Conservation (phyloP, 2,888 invertebrate species). For the Yponomeuta sedellus region DNA sequence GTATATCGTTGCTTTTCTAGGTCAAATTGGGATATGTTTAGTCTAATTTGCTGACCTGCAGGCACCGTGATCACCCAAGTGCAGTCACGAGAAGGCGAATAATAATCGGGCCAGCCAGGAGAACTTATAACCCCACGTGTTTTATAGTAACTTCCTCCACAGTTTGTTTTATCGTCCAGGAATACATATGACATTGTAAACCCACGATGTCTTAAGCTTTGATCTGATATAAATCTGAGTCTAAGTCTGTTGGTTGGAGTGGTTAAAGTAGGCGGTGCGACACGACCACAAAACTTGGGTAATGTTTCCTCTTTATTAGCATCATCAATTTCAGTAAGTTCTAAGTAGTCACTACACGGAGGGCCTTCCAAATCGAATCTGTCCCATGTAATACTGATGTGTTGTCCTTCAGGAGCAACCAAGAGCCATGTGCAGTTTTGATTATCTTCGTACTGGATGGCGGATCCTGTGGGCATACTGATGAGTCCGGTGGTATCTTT, state of each 20-base stretch:
- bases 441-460: constrained; percentile 52
- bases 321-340: constrained; percentile 79
- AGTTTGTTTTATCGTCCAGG: constrained; percentile 63
- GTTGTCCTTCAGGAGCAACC: constrained; percentile 79
- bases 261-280: constrained; percentile 80
- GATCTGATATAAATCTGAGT: constrained; percentile 81
- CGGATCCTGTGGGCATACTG: constrained; percentile 71
- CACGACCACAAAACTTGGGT: constrained; percentile 82
- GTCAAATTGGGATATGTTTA: constrained; percentile 75
- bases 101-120: constrained; percentile 86
- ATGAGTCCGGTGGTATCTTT: constrained; percentile 79
- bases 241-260: constrained; percentile 82
- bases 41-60: constrained; percentile 82
- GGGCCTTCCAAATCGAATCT: constrained; percentile 81
- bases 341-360: constrained; percentile 81
- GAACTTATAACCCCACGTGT: constrained; percentile 82
- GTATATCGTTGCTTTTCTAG: constrained; percentile 72
- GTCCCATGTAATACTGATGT: constrained; percentile 84
- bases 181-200: constrained; percentile 84
- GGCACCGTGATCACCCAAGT: constrained; percentile 86
- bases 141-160: constrained; percentile 83
- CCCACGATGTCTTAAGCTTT: constrained; percentile 69
- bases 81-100: constrained; percentile 84
- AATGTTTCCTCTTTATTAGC: constrained; percentile 42
- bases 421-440: constrained; percentile 85